Conservation (phyloP, 2,888 invertebrate species). For the Tryphoninae sp. region DNA sequence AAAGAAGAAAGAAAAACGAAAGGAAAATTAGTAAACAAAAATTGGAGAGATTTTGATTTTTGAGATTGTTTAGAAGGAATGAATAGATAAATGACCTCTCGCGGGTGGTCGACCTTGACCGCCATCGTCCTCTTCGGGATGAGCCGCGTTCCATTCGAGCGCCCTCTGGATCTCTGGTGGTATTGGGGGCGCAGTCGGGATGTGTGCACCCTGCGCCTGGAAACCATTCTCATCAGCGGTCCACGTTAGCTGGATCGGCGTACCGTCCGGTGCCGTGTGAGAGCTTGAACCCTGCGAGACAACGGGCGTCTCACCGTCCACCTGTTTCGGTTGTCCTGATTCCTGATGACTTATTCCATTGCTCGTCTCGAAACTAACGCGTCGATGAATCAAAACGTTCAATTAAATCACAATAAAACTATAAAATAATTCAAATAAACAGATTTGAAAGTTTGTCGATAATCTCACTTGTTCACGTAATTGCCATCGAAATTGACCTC, state of each 20-base stretch:
- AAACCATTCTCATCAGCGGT: conserved; percentile 80
- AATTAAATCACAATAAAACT: too few species aligned
- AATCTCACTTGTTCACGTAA: conserved; percentile 79
- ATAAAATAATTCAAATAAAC: too few species aligned
- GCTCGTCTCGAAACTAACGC: conserved; percentile 80
- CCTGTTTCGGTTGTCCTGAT: conserved; percentile 79
- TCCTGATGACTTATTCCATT: conserved; percentile 82
- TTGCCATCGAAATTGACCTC: conserved; percentile 80
- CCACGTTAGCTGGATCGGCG: conserved; percentile 80
- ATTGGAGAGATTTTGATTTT: neutral
- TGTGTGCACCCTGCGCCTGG: conserved; percentile 80
- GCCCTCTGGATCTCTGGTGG: conserved; percentile 81
- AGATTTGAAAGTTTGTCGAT: neutral
- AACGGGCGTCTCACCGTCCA: conserved; percentile 78
- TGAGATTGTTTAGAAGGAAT: conserved; percentile 14
- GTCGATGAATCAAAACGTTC: too few species aligned
- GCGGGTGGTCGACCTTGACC: conserved; percentile 72
- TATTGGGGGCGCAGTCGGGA: conserved; percentile 81
- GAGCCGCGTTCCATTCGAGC: conserved; percentile 81
- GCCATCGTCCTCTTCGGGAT: conserved; percentile 80
- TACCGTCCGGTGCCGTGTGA: conserved; percentile 81
- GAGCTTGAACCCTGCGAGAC: conserved; percentile 80
- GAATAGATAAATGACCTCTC: conserved; percentile 68
- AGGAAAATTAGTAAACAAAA: conserved; percentile 8
- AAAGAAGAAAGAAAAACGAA: conserved; percentile 22